Conservation (phyloP, 2,888 invertebrate genomes). For the Cephalotes varians region DNA sequence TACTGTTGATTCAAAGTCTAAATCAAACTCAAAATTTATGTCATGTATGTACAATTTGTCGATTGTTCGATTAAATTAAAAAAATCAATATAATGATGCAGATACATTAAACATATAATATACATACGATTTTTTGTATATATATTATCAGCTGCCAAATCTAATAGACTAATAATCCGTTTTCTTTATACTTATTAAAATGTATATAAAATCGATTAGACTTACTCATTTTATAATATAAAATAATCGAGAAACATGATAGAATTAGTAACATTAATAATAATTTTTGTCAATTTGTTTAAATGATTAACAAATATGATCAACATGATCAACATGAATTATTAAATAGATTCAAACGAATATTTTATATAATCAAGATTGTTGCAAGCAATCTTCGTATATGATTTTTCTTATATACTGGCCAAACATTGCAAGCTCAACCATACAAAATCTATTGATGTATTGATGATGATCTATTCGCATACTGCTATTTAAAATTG, state of each 20-base stretch:
- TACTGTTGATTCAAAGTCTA: constrained; percentile 1
- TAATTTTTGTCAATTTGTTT: background rate
- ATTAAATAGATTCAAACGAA: background rate
- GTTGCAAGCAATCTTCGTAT: background rate
- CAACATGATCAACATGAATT: background rate
- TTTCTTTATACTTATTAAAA: background rate
- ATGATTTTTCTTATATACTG: background rate
- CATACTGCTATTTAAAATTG: constrained; percentile 9
- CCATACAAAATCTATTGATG: background rate
- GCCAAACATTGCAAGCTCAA: constrained; percentile 13
- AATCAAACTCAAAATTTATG: background rate
- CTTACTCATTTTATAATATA: background rate
- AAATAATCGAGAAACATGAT: constrained; percentile 13
- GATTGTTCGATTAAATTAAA: background rate
- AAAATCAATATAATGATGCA: background rate
- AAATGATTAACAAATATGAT: too few relatives aligned
- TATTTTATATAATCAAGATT: constrained; percentile 11
- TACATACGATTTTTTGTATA: background rate
- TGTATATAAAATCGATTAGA: background rate
- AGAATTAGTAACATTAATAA: background rate
- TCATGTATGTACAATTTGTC: constrained; percentile 24
- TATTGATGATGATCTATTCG: too few relatives aligned
- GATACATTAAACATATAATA: background rate
- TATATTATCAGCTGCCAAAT: constrained; percentile 1
- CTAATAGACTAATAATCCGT: background rate